phyloP scores from a whole-genome alignment of 2,113 vertebrate genomes.

The Poeciliopsis retropinna region DNA sequence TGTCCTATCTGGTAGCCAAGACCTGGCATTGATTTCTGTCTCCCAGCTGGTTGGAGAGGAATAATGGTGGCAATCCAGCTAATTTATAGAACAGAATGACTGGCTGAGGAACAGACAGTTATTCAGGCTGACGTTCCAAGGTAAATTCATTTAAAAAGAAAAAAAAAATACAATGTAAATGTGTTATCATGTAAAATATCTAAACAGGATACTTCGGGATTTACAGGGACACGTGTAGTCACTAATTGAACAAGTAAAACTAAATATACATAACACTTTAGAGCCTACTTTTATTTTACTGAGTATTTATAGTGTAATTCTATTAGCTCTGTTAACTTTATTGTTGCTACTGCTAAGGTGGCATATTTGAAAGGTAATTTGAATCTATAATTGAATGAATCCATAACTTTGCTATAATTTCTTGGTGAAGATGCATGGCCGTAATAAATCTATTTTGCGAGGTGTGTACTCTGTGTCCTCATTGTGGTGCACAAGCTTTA shows the following conservation, averaged over 20 bases:
- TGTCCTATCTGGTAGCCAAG: slow-evolving; percentile 36
- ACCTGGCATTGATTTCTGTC: slow-evolving; percentile 44
- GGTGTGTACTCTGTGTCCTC: slow-evolving; percentile 4
- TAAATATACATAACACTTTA: not conserved
- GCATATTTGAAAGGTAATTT: not conserved
- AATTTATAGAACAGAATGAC: slow-evolving; percentile 54
- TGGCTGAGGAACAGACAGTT: slow-evolving; percentile 29
- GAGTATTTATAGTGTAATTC: not conserved
- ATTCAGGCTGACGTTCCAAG: slow-evolving; percentile 27
- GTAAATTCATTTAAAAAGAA: slow-evolving; percentile 26
- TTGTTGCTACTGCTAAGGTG: not conserved
- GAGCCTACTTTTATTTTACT: not conserved
- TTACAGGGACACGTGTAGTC: not conserved
- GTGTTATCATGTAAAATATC: slow-evolving; percentile 3
- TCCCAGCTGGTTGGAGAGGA: slow-evolving; percentile 43
- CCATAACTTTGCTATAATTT: not conserved
- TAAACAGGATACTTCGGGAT: not conserved
- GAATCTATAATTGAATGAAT: not conserved
- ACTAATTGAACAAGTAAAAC: not conserved
- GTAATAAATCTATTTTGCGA: not conserved
- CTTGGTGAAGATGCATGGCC: not conserved
- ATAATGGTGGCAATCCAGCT: slow-evolving; percentile 46
- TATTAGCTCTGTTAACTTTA: not conserved
- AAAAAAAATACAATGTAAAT: not conserved
- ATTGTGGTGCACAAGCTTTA: slow-evolving; percentile 22